Conservation (phyloP, 1,140 invertebrate genomes). For the Pseudomyrmex sp. region DNA sequence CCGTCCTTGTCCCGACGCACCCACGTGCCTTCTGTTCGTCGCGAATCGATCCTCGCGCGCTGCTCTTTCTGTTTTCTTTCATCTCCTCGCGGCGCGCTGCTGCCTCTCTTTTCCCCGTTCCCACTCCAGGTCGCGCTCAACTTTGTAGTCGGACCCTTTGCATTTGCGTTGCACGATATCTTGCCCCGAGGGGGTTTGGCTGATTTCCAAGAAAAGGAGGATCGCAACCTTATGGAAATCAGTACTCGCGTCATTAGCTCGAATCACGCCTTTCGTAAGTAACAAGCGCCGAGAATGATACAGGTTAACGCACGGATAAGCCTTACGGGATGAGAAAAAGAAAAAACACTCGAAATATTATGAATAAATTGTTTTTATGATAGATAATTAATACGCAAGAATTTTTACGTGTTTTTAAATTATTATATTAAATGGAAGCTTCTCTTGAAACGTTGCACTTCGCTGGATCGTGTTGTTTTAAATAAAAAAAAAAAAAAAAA, state of each 20-base stretch:
- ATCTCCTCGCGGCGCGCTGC: constrained; percentile 14
- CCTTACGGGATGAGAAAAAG: background rate
- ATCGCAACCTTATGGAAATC: constrained; percentile 76
- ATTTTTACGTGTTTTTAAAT: background rate
- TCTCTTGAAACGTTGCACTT: no score
- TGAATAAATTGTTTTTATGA: background rate
- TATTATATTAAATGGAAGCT: no score
- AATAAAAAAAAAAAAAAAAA: background rate
- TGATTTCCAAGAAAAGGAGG: constrained; percentile 69
- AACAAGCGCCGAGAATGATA: background rate
- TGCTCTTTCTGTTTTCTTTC: constrained; percentile 13
- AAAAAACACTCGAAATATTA: background rate
- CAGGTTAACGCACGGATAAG: background rate
- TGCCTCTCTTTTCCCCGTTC: background rate
- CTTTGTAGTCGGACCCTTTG: background rate
- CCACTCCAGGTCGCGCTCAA: background rate
- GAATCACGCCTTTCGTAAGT: background rate
- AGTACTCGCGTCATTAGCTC: constrained; percentile 69
- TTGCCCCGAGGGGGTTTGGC: constrained; percentile 5
- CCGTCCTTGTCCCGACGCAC: constrained; percentile 52
- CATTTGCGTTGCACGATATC: constrained; percentile 42
- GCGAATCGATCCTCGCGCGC: constrained; percentile 9
- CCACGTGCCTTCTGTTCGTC: constrained; percentile 26
- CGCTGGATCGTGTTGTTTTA: no score
- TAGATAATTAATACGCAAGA: background rate